Evolutionary conservation across 1,140 invertebrate species (phyloP).

Genomic region (Lanistes nyassanus): DNA sequence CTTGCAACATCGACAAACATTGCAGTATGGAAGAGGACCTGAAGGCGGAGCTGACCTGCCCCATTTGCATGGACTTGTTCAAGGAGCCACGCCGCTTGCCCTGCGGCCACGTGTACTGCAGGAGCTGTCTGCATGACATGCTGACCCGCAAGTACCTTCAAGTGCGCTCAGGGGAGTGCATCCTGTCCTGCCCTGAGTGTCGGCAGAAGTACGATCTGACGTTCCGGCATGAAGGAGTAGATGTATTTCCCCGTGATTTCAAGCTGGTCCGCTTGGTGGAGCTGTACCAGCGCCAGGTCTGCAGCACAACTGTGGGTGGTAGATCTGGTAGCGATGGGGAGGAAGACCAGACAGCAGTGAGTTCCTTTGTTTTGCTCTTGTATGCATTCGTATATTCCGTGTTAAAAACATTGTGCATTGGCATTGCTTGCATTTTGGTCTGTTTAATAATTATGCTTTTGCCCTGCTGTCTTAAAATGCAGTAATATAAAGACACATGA

Average conservation of each 20-base stretch:
- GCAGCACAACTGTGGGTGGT: background rate
- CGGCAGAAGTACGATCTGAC: slow-evolving; percentile 24
- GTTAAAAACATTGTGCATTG: background rate
- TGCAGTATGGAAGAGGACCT: slow-evolving; percentile 24
- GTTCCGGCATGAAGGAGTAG: slow-evolving; percentile 24
- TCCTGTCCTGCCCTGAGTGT: slow-evolving; percentile 37
- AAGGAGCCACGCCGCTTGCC: slow-evolving; percentile 31
- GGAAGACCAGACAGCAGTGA: slow-evolving; percentile 24
- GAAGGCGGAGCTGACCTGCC: slow-evolving; percentile 41
- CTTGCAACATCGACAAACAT: no score
- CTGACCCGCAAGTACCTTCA: slow-evolving; percentile 27
- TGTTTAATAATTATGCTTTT: no score
- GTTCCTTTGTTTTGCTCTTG: slow-evolving; percentile 7
- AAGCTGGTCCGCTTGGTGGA: slow-evolving; percentile 40
- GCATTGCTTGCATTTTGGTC: no score
- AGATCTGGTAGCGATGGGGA: slow-evolving; percentile 2
- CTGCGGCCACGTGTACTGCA: slow-evolving; percentile 40
- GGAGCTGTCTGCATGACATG: slow-evolving; percentile 31
- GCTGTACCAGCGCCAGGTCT: slow-evolving; percentile 4
- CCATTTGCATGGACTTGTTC: slow-evolving; percentile 42
- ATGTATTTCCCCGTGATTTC: slow-evolving; percentile 36
- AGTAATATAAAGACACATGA: no score
- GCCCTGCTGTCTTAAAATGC: no score
- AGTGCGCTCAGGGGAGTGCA: background rate
- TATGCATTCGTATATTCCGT: background rate